phyloP scores from a whole-genome alignment of 2,113 vertebrate genomes.

The Oxyura jamaicensis region DNA sequence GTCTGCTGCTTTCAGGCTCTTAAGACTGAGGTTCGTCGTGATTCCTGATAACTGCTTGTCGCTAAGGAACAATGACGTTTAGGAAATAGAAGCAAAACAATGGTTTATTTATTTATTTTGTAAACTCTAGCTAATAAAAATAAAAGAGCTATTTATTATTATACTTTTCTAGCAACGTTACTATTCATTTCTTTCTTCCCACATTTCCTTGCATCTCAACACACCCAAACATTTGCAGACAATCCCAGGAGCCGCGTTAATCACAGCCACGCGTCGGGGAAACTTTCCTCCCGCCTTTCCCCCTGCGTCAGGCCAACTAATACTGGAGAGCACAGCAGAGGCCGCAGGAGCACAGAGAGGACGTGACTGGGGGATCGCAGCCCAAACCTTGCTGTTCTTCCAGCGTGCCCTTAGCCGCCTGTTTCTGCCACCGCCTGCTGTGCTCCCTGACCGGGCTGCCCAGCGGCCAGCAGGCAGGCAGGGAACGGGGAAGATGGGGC shows the following conservation, averaged over 20 bases:
- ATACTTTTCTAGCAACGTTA: not conserved
- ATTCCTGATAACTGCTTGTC: not conserved
- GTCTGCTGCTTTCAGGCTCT: not conserved
- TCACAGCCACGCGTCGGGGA: not conserved
- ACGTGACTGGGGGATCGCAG: not conserved
- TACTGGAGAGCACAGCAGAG: rapidly evolving
- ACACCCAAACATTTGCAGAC: not conserved
- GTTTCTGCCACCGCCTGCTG: too few species aligned
- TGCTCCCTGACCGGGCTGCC: too few species aligned
- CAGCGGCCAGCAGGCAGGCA: not conserved
- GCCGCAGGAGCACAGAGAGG: not conserved
- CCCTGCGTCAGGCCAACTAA: not conserved
- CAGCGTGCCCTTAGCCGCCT: too few species aligned
- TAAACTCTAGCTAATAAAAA: not conserved
- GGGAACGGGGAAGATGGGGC: rapidly evolving
- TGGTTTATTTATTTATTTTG: not conserved
- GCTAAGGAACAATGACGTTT: not conserved
- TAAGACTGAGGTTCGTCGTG: rapidly evolving
- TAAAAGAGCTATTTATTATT: not conserved
- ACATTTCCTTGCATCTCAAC: not conserved
- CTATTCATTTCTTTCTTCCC: not conserved
- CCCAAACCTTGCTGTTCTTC: not conserved
- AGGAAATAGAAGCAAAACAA: not conserved
- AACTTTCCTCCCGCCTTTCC: not conserved
- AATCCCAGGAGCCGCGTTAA: not conserved